phyloP scores from a whole-genome alignment of 2,888 invertebrate genomes.

The Acrobasis consociella region DNA sequence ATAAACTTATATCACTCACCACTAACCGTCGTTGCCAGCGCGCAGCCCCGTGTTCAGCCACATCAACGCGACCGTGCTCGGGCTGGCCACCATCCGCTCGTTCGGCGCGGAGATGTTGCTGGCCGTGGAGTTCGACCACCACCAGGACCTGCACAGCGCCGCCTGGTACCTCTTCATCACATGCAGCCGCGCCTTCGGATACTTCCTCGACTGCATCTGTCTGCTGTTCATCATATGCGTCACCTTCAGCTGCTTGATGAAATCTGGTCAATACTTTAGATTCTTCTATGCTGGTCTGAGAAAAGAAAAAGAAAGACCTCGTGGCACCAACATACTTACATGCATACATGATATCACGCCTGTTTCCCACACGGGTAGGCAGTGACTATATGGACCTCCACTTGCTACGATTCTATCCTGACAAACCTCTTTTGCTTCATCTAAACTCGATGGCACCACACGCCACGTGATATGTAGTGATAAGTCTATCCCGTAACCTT shows the following conservation, averaged over 20 bases:
- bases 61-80: slow-evolving; percentile 89
- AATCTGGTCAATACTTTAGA: slow-evolving; percentile 54
- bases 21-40: slow-evolving; percentile 73
- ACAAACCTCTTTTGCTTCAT: too few species aligned
- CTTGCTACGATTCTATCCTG: too few species aligned
- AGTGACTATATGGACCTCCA: too few species aligned
- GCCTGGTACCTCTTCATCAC: slow-evolving; percentile 86
- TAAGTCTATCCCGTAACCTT: too few species aligned
- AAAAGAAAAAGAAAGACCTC: background rate
- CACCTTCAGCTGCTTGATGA: slow-evolving; percentile 84
- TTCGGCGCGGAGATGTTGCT: slow-evolving; percentile 87
- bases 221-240: slow-evolving; percentile 84
- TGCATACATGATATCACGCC: too few species aligned
- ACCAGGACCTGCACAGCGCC: slow-evolving; percentile 85
- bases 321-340: too few species aligned
- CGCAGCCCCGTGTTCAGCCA: slow-evolving; percentile 93
- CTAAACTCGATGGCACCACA: too few species aligned
- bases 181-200: slow-evolving; percentile 85
- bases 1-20: background rate
- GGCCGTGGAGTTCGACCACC: slow-evolving; percentile 79
- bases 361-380: too few species aligned
- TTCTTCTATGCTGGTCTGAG: background rate
- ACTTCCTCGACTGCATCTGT: slow-evolving; percentile 85
- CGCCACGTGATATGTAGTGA: too few species aligned
- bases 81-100: slow-evolving; percentile 91